Evolutionary conservation across 2,113 vertebrate genomes (phyloP), one percentile per base, ranked within the genome.

Genomic region (Datnioides undecimradiatus): DNA sequence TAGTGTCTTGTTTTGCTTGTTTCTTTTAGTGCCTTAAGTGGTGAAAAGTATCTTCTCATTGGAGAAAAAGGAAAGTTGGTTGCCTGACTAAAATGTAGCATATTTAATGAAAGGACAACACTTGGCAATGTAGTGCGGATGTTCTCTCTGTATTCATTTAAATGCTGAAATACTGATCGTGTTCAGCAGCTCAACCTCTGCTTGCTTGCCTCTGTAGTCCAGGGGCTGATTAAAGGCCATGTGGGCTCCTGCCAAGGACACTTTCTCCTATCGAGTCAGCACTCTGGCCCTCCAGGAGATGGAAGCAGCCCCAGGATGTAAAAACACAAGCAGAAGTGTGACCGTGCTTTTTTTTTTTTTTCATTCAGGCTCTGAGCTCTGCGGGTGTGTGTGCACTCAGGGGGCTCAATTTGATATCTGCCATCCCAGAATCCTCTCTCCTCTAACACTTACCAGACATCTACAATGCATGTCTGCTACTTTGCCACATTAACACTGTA

Each of bases 181-280:
- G 33, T 51, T 87, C 65, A 48, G 57, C 40, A 59, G 78, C 27
- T 66, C 62, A 57, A 8, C 55, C 52, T 68, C 36, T 80, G 23
- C 45, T 59, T 80, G 23, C 45, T 59, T 38, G 57, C 52, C 45
- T 67, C 31, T 83, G 41, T 59, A 43, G 54, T 73, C 76, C 52
- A 68, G 79, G 67, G 59, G 55, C 75, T 74, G 78, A 82, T 76
- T 71, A 73, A 75, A 69, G 66, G 73, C 67, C 68, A 43, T 58
- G 45, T 16, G 21, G 54, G 13, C 33, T 76, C 60, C 62, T 55
- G 69, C 69, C 74, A 86, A 76, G 69, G 79, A 87, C 29, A 25
- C 51, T 73, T 87, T 51, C 51, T 87, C 55, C 51, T 66, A 43
- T 62, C 2, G 46, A 86, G 68, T 88, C 90, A 90, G 84, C 88